These are phyloP conservation scores for Dipodomys spectabilis DNA, from an alignment of 2,113 vertebrate species.

Conservation along the genomic window DNA sequence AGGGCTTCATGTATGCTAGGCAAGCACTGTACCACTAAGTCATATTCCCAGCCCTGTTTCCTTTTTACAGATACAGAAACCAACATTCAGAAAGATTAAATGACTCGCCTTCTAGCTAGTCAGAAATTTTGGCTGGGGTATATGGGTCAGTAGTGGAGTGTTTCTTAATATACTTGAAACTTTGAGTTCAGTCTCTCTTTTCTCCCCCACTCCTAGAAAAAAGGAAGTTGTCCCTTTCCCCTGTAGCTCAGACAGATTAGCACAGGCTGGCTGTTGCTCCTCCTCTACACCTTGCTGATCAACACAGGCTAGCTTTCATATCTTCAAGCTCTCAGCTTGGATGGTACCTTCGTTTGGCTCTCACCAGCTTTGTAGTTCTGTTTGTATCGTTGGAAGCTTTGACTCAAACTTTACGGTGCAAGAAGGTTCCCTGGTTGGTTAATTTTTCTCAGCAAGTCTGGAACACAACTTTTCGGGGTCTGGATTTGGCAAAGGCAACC, in stretches of 20 bases:
- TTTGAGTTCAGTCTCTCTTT: background rate
- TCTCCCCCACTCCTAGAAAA: no score
- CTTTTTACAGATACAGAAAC: constrained; percentile 13
- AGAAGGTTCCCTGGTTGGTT: background rate
- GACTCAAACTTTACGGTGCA: constrained; percentile 5
- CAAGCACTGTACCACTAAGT: no score
- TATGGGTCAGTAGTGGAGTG: background rate
- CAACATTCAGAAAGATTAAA: constrained; percentile 22
- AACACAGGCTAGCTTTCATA: background rate
- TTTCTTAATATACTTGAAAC: background rate
- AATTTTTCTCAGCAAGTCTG: background rate
- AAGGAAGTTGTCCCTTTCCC: background rate
- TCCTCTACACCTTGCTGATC: background rate
- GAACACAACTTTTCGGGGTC: constrained; percentile 33
- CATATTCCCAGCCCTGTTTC: background rate
- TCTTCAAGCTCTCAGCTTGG: constrained; percentile 27
- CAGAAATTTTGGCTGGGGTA: background rate
- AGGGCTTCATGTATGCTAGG: no score
- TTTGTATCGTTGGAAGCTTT: constrained; percentile 41
- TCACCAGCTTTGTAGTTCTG: background rate
- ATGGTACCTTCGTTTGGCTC: background rate
- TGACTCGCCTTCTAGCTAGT: constrained; percentile 3
- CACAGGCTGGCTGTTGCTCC: background rate
- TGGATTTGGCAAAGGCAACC: constrained; percentile 20
- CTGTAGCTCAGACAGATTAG: background rate